A percentile compares a stretch with the other conserved stretches of the same genome.
These are phyloP conservation scores for Thaumetopoea pityocampa DNA, from an alignment of 1,140 invertebrate genomes.

Conservation along the genomic window DNA sequence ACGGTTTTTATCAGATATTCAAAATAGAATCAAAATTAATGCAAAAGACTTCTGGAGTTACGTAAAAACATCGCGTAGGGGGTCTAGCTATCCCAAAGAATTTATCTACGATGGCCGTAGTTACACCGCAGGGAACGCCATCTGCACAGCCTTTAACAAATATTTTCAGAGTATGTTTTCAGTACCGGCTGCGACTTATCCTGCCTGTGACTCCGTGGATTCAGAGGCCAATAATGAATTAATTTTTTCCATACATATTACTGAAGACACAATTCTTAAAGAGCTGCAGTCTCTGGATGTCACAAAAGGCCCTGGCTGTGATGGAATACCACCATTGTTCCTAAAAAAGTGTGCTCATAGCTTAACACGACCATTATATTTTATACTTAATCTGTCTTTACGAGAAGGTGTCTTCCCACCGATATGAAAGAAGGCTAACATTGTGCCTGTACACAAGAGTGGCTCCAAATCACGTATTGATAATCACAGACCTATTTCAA, in stretches of 20 bases:
- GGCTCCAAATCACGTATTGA: constrained; percentile 3
- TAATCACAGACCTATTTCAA: constrained; percentile 22
- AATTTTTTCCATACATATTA: not conserved
- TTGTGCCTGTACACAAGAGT: constrained; percentile 19
- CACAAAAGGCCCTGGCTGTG: not conserved
- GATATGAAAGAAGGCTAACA: constrained; percentile 15
- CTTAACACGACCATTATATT: not conserved
- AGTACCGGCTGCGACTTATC: no score
- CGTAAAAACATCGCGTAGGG: not conserved
- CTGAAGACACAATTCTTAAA: not conserved
- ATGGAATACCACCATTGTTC: not conserved
- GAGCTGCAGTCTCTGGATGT: not conserved
- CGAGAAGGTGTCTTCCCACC: constrained; percentile 1
- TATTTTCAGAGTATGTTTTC: not conserved
- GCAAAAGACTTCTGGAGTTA: constrained; percentile 1
- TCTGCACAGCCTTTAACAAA: not conserved
- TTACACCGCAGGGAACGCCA: not conserved
- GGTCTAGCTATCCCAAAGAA: not conserved
- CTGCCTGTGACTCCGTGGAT: not conserved
- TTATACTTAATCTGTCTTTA: constrained; percentile 6
- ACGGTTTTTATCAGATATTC: not conserved
- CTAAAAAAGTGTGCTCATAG: not conserved
- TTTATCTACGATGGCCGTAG: not conserved
- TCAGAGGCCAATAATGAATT: not conserved
- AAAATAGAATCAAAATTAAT: not conserved